These are phyloP conservation scores for Homarus americanus DNA, from an alignment of 1,140 invertebrate genomes.

Conservation along the genomic window DNA sequence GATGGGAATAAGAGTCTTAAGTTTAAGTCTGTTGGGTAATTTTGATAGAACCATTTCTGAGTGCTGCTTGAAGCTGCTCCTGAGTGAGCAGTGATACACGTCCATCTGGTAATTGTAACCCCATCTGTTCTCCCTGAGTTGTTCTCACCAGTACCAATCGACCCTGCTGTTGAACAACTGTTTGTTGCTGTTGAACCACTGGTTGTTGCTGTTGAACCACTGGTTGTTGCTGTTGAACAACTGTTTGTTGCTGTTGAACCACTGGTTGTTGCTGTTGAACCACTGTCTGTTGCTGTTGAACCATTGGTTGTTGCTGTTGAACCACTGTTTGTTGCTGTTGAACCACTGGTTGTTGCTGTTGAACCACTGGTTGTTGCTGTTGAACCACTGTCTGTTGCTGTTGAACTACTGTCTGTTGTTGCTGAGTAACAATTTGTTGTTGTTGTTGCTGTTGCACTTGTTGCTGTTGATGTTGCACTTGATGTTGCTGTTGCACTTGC, in stretches of 20 bases:
- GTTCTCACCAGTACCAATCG: constrained; percentile 61
- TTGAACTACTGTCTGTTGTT: constrained; percentile 12
- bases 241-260: constrained; percentile 10
- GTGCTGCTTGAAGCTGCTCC: constrained; percentile 53
- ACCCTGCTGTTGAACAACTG: constrained; percentile 55
- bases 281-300: constrained; percentile 27
- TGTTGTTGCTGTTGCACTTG: not conserved
- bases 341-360: constrained; percentile 22
- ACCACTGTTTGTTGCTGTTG: constrained; percentile 9
- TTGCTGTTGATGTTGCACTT: constrained; percentile 25
- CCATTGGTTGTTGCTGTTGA: constrained; percentile 29
- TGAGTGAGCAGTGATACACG: constrained; percentile 57
- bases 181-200: constrained; percentile 18
- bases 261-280: constrained; percentile 31
- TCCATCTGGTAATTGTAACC: constrained; percentile 55
- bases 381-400: constrained; percentile 9
- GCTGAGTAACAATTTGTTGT: constrained; percentile 14
- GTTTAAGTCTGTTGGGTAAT: constrained; percentile 32
- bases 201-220: constrained; percentile 37
- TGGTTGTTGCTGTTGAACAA: constrained; percentile 7
- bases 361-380: not conserved
- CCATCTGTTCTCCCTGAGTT: constrained; percentile 62
- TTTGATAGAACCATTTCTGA: constrained; percentile 47
- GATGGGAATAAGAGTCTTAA: no score
- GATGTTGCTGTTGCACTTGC: constrained; percentile 16